A percentile compares a stretch with the other conserved stretches of the same genome.
Evolutionary conservation across 2,888 invertebrate genomes (phyloP).

Genomic region (Plutella xylostella): DNA sequence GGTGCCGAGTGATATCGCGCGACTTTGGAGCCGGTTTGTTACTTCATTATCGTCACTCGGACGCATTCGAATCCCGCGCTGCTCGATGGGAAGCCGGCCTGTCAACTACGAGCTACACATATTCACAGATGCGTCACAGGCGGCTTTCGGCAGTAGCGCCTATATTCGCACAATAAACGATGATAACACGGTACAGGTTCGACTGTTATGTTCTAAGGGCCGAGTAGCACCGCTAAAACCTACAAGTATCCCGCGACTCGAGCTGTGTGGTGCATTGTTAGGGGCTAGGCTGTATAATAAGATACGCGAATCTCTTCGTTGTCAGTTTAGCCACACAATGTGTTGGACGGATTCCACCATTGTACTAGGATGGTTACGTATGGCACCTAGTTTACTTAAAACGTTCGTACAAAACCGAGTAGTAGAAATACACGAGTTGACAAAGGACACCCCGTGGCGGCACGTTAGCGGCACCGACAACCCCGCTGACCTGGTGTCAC

Average conservation of each 20-base stretch:
- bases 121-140: slow-evolving; percentile 9
- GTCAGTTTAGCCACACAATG: background rate
- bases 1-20: slow-evolving; percentile 12
- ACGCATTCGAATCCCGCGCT: background rate
- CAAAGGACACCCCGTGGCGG: slow-evolving; percentile 15
- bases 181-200: background rate
- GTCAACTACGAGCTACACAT: slow-evolving; percentile 7
- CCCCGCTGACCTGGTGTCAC: slow-evolving; percentile 20
- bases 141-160: slow-evolving; percentile 9
- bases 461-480: slow-evolving; percentile 19
- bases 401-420: slow-evolving; percentile 12
- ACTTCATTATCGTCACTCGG: background rate
- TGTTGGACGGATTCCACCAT: slow-evolving; percentile 24
- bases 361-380: slow-evolving; percentile 22
- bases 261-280: slow-evolving; percentile 8
- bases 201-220: slow-evolving; percentile 14
- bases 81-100: background rate
- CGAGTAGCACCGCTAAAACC: slow-evolving; percentile 14
- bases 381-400: slow-evolving; percentile 15
- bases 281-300: slow-evolving; percentile 8
- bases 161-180: slow-evolving; percentile 8
- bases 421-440: slow-evolving; percentile 13
- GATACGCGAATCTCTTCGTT: background rate
- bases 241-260: slow-evolving; percentile 5
- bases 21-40: slow-evolving; percentile 9